Percentiles rank a stretch among this genome's conserved stretches.
phyloP scores from a whole-genome alignment of 2,888 invertebrate species.

The Liopterus haemorrhoidalis region DNA sequence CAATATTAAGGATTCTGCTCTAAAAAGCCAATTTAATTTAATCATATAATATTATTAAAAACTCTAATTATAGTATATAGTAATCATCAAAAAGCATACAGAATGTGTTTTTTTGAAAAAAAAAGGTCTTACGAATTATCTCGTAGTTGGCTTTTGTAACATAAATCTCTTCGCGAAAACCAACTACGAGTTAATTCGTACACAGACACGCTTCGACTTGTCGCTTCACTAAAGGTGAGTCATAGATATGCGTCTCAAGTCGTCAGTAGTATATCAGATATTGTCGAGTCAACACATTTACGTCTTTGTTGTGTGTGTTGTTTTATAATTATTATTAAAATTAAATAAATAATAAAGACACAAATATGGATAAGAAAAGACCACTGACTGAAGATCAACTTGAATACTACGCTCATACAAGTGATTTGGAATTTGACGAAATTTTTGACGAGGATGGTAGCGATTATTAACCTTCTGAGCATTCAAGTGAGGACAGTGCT shows the following conservation, averaged over 20 bases:
- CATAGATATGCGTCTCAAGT: slow-evolving; percentile 20
- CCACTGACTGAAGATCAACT: slow-evolving; percentile 30
- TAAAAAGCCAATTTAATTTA: neutral
- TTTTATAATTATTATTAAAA: slow-evolving; percentile 27
- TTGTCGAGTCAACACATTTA: slow-evolving; percentile 29
- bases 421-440: slow-evolving; percentile 30
- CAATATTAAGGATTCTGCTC: too few relatives aligned
- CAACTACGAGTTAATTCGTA: slow-evolving; percentile 30
- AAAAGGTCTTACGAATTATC: slow-evolving; percentile 30
- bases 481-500: slow-evolving; percentile 28
- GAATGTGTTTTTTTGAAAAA: slow-evolving; percentile 1
- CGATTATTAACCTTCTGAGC: slow-evolving; percentile 29
- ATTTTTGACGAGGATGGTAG: slow-evolving; percentile 28
- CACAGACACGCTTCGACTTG: slow-evolving; percentile 25
- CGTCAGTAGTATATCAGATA: slow-evolving; percentile 24
- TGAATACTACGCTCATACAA: slow-evolving; percentile 30
- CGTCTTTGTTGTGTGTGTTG: slow-evolving; percentile 25
- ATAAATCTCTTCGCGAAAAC: slow-evolving; percentile 29
- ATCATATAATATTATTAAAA: slow-evolving; percentile 8
- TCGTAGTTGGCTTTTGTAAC: slow-evolving; percentile 31
- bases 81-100: slow-evolving; percentile 14
- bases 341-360: slow-evolving; percentile 21
- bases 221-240: slow-evolving; percentile 21
- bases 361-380: slow-evolving; percentile 31
- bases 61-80: slow-evolving; percentile 9